These are phyloP conservation scores for Mythimna albipuncta DNA, from an alignment of 2,888 invertebrate genomes.

Conservation along the genomic window DNA sequence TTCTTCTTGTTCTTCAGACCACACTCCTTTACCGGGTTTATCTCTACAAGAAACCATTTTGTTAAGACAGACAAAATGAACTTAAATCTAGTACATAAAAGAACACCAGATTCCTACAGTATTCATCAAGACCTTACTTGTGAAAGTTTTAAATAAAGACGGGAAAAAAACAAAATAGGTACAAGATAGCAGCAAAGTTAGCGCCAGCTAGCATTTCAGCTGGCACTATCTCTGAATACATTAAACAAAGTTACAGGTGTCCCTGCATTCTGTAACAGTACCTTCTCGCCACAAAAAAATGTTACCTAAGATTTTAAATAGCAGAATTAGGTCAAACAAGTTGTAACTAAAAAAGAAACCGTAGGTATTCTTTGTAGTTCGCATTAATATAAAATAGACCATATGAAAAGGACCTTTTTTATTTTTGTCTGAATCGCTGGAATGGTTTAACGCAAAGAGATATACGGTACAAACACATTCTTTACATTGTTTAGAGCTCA, in stretches of 20 bases:
- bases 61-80: background rate
- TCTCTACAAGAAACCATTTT: constrained; percentile 70
- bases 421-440: constrained; percentile 24
- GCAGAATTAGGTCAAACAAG: constrained; percentile 43
- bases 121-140: constrained; percentile 41
- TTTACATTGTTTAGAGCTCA: constrained; percentile 24
- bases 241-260: constrained; percentile 61
- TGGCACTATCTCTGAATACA: constrained; percentile 62
- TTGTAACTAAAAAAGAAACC: constrained; percentile 19
- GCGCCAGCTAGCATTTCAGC: constrained; percentile 49
- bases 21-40: constrained; percentile 89
- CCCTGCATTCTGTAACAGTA: constrained; percentile 47
- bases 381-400: constrained; percentile 26
- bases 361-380: constrained; percentile 13
- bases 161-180: constrained; percentile 34
- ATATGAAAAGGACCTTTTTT: background rate
- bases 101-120: constrained; percentile 13
- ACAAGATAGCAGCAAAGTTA: constrained; percentile 47
- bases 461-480: constrained; percentile 28
- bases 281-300: constrained; percentile 32
- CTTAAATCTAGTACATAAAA: constrained; percentile 18
- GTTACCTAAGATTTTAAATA: constrained; percentile 46
- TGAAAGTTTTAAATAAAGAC: constrained; percentile 52
- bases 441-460: constrained; percentile 38
- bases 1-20: constrained; percentile 97